A percentile compares a stretch with the other conserved stretches of the same genome.
Conservation (phyloP, 2,113 vertebrate species). For the Cheilinus undulatus region DNA sequence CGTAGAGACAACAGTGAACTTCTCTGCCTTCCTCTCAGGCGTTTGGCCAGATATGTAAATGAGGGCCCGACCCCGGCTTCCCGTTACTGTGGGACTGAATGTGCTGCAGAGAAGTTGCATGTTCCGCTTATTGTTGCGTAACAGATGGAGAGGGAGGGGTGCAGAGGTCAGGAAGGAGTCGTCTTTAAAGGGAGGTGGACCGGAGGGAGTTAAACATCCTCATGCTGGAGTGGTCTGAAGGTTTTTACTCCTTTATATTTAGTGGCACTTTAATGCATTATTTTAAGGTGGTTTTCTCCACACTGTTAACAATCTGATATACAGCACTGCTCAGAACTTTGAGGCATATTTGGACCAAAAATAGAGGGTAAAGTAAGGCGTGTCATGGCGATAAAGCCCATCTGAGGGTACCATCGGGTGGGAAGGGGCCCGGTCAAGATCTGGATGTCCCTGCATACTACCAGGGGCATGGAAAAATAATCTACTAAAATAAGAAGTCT, state of each 20-base stretch:
- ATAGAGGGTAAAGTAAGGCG: too few species aligned
- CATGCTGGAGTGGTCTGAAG: too few species aligned
- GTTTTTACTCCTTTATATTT: not conserved
- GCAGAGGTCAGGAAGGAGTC: constrained; percentile 29
- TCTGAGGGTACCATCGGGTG: too few species aligned
- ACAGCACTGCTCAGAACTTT: too few species aligned
- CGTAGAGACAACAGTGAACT: not conserved
- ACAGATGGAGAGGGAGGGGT: constrained; percentile 17
- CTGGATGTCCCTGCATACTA: too few species aligned
- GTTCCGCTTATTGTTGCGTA: constrained; percentile 53
- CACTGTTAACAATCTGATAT: too few species aligned
- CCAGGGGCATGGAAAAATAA: too few species aligned
- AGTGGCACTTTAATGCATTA: not conserved
- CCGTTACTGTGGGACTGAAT: constrained; percentile 45
- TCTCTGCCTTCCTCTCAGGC: constrained; percentile 27
- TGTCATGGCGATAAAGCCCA: too few species aligned
- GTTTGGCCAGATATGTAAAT: constrained; percentile 43
- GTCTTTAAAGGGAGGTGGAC: constrained; percentile 3
- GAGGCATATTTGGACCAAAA: too few species aligned
- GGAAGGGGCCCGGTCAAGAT: too few species aligned
- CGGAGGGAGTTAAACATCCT: constrained; percentile 6
- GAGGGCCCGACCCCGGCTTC: constrained; percentile 44
- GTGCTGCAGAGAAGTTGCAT: constrained; percentile 23
- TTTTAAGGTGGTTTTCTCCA: too few species aligned
- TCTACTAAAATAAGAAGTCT: too few species aligned